Evolutionary conservation across 2,113 vertebrate species (phyloP), one percentile per base, ranked within the genome.

Genomic region (Podocnemis expansa): DNA sequence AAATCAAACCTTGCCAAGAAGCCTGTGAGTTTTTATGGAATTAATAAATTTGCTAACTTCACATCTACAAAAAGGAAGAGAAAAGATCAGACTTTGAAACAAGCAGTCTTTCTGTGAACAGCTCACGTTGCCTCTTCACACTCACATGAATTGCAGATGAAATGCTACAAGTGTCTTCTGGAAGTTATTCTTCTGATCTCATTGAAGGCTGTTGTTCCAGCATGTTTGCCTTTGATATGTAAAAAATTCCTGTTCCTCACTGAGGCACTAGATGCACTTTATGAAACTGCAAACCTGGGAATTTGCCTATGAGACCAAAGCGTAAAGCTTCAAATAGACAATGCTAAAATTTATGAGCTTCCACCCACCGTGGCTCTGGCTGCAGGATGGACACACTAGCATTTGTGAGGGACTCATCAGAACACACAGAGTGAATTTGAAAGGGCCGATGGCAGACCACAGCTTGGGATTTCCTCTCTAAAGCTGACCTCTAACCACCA

Each of bases 101-200:
- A 52, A 82, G 41, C 24, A 82, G 25, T 45, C 60, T 80, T 55
- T n/a, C 51, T 89, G 38, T 34, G 63, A 91, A 89, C n/a, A 83
- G 49, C 93, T 78, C 0, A 0, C 17, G 76, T 84, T 81, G 24
- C 83, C 56, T 2, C 60, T 87, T 88, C 75, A 76, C 55, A 89
- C 60, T n/a, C 87, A 81, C 1, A 56, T 4, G 41, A 92, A 87
- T 90, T 79, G 31, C 83, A 84, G 70, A 85, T 85, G 41, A 94
- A 96, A 91, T 79, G 85, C 41, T 38, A 88, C 54, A 84, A 93
- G 25, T 58, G 80, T 89, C 63, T 90, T 87, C 84, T 84, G 79
- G 56, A 95, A 95, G 85, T 85, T 89, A 51, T 45, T 27, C 63
- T 82, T 47, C 88, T 92, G 85, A 92, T 96, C 92, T 95, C 87